These are phyloP conservation scores for Rhea pennata DNA, from an alignment of 2,113 vertebrate species.

Conservation along the genomic window DNA sequence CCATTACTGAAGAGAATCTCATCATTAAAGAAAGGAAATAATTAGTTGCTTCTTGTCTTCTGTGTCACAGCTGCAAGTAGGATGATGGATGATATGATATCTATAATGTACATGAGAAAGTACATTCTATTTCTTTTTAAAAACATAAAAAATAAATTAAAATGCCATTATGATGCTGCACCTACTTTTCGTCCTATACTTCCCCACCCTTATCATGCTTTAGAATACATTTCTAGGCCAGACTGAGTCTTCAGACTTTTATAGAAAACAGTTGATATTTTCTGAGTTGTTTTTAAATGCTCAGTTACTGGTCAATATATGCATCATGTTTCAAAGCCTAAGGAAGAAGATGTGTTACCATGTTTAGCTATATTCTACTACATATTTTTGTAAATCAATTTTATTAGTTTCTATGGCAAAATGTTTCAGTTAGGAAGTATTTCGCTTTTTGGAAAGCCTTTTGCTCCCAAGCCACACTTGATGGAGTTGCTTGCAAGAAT, in stretches of 20 bases:
- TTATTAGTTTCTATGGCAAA: not conserved
- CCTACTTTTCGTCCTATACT: not conserved
- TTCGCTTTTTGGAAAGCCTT: not conserved
- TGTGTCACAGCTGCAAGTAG: constrained; percentile 5
- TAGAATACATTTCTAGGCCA: not conserved
- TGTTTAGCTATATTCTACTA: not conserved
- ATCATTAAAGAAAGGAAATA: constrained; percentile 45
- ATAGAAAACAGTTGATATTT: not conserved
- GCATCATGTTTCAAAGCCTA: not conserved
- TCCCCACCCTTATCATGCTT: not conserved
- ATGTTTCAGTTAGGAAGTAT: not conserved
- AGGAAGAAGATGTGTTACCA: not conserved
- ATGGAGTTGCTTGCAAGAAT: not conserved
- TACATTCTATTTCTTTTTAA: constrained; percentile 3
- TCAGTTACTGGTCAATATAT: not conserved
- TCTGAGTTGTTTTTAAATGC: not conserved
- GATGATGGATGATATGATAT: not conserved
- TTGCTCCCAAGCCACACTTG: not conserved
- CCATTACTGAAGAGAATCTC: not conserved
- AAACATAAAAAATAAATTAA: not conserved
- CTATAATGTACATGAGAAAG: not conserved
- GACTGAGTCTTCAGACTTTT: not conserved
- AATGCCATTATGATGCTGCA: not conserved
- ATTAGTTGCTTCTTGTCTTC: constrained; percentile 25
- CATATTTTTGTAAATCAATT: not conserved